phyloP scores from a whole-genome alignment of 1,140 invertebrate species.

The Papilio helenus region DNA sequence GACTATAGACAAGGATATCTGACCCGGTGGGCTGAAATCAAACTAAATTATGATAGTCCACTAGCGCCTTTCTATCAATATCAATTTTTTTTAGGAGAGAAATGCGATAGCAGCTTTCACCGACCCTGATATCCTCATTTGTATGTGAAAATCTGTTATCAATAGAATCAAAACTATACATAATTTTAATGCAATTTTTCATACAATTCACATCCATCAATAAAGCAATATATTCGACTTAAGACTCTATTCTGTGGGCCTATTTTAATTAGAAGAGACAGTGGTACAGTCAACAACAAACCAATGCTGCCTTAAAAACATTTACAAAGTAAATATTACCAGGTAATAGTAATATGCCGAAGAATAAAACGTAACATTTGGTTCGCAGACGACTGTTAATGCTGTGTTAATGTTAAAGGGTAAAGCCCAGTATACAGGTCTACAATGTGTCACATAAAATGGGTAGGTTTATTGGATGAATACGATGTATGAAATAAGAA shows the following conservation, averaged over 20 bases:
- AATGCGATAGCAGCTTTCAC: too few species aligned
- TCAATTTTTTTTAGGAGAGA: too few species aligned
- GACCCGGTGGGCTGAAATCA: too few species aligned
- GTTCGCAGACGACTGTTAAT: neutral
- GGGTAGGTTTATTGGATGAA: too few species aligned
- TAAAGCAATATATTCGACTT: slow-evolving; percentile 30
- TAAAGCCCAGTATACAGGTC: neutral
- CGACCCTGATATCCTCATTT: too few species aligned
- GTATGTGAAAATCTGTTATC: too few species aligned
- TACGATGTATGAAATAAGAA: neutral
- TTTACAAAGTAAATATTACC: neutral
- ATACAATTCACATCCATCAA: neutral
- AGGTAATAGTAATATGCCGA: neutral
- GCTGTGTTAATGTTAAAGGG: neutral
- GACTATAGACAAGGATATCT: neutral
- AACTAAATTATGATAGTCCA: too few species aligned
- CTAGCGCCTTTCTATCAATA: too few species aligned
- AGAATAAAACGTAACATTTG: neutral
- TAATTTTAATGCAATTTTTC: slow-evolving; percentile 3
- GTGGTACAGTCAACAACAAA: neutral
- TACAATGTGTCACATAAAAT: too few species aligned
- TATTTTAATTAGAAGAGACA: slow-evolving; percentile 23
- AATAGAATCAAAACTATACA: neutral
- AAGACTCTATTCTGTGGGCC: slow-evolving; percentile 32
- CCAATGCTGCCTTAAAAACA: neutral